phyloP scores from a whole-genome alignment of 2,888 invertebrate species.

The Petrophora chlorosata region DNA sequence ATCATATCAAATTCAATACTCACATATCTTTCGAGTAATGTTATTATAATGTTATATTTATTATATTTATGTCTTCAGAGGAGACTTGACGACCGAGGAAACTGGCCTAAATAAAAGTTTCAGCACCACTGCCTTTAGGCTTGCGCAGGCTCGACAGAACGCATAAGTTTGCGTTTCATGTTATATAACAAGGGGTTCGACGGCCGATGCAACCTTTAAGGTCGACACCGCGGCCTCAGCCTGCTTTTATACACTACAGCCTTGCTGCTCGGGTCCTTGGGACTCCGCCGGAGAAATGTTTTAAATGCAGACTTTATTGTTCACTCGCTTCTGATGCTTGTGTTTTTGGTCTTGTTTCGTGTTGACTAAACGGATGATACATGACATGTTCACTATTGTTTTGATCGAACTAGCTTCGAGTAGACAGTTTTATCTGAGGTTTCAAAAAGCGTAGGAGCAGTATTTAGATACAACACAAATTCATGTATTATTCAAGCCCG shows the following conservation, averaged over 20 bases:
- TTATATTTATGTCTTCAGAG: too few relatives aligned
- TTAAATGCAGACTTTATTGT: slow-evolving; percentile 7
- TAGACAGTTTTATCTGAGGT: too few relatives aligned
- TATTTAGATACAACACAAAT: too few relatives aligned
- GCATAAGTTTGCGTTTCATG: slow-evolving; percentile 58
- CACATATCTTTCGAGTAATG: too few relatives aligned
- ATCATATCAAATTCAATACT: too few relatives aligned
- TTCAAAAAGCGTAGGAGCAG: too few relatives aligned
- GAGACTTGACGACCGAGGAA: neutral
- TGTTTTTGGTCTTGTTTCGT: neutral
- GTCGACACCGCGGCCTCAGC: slow-evolving; percentile 67
- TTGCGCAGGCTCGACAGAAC: slow-evolving; percentile 29
- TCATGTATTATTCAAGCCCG: too few relatives aligned
- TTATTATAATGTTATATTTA: too few relatives aligned
- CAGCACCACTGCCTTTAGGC: slow-evolving; percentile 26
- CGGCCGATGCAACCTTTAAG: slow-evolving; percentile 76
- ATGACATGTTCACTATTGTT: too few relatives aligned
- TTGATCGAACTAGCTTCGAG: too few relatives aligned
- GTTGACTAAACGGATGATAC: too few relatives aligned
- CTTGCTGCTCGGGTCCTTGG: slow-evolving; percentile 39
- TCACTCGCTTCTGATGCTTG: too few relatives aligned
- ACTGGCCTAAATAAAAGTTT: slow-evolving; percentile 27
- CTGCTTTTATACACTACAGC: slow-evolving; percentile 59
- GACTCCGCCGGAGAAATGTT: slow-evolving; percentile 12
- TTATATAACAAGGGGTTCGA: slow-evolving; percentile 71